Evolutionary conservation across 2,888 invertebrate species (phyloP).

Genomic region (Molanna angustata): DNA sequence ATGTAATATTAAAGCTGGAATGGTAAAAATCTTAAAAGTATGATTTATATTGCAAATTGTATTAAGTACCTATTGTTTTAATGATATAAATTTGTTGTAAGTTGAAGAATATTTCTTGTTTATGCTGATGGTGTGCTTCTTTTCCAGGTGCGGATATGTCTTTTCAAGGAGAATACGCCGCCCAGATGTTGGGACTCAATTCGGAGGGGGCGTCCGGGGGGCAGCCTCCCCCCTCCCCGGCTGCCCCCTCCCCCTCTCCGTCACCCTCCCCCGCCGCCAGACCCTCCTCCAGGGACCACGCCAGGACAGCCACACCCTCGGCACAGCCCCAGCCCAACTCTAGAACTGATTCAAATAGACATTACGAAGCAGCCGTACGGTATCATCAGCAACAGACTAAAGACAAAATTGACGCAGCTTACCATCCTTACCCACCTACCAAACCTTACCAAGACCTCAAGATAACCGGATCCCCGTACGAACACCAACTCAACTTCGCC

Average conservation of each 20-base stretch:
- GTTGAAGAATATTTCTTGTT: background rate
- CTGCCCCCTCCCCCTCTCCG: conserved; percentile 39
- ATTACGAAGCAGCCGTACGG: conserved; percentile 27
- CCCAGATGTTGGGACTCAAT: conserved; percentile 78
- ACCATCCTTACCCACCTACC: conserved; percentile 22
- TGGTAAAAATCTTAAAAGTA: no score
- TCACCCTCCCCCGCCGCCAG: conserved; percentile 33
- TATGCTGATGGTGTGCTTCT: background rate
- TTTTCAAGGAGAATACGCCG: conserved; percentile 88
- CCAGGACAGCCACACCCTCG: conserved; percentile 15
- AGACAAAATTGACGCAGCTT: conserved; percentile 13
- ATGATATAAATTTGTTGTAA: no score
- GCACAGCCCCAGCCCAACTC: conserved; percentile 15
- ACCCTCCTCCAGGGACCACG: conserved; percentile 13
- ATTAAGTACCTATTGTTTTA: no score
- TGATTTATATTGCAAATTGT: no score
- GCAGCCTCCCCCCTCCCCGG: conserved; percentile 37
- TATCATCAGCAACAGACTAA: conserved; percentile 26
- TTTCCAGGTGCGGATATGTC: conserved; percentile 78
- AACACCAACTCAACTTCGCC: conserved; percentile 29
- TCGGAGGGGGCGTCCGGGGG: conserved; percentile 47
- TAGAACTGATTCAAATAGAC: conserved; percentile 24
- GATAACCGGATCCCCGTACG: conserved; percentile 25
- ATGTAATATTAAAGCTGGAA: no score
- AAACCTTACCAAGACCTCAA: conserved; percentile 30